Evolutionary conservation across 1,140 invertebrate genomes (phyloP), one percentile per base, ranked within the genome.

Genomic region (Papilio helenus): DNA sequence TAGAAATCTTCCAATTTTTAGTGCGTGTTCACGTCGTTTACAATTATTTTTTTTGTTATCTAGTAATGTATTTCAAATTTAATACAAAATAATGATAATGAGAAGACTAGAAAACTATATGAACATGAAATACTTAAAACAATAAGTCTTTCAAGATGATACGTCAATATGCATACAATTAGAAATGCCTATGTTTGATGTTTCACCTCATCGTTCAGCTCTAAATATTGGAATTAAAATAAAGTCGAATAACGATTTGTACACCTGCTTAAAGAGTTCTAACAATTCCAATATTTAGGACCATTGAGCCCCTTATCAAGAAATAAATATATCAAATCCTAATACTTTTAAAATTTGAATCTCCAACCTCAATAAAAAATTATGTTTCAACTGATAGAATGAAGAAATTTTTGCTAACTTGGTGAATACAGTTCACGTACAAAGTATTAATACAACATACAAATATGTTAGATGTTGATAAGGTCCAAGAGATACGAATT

Each of bases 21-120:
- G 12, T 68, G 3, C 7, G 7, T 68, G 3, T 68, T 68, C 26
- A 68, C 26, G 29, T 58, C 72, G 44, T 74, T 3, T 74, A 34
- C 73, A 76, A 10, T 76, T 29, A 55, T 46, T 61, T 55, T 78
- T 55, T 20, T 55, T 73, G 74, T 42, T 44, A 74, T 74, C 39
- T 78, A 68, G 20, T 78, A 61, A 79, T 46, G 42, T 76, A 49
- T 23, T 58, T 77, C 84, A 88, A 89, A 88, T 87, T 84, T 90
- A 88, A 87, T 89, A 92, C 85, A 94, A 92, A 92, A 90, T 90
- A 90, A 94, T 94, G 92, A 93, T 88, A 93, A 91, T 92, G 84
- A 93, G 92, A 94, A 93, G 89, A 91, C 93, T 94, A 94, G 92
- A 94, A 89, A 88, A 92, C 92, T 94, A 94, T 88, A 93, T 93